Evolutionary conservation across 1,140 invertebrate genomes (phyloP), one percentile per base, ranked within the genome.

Genomic region (Chionoecetes opilio): DNA sequence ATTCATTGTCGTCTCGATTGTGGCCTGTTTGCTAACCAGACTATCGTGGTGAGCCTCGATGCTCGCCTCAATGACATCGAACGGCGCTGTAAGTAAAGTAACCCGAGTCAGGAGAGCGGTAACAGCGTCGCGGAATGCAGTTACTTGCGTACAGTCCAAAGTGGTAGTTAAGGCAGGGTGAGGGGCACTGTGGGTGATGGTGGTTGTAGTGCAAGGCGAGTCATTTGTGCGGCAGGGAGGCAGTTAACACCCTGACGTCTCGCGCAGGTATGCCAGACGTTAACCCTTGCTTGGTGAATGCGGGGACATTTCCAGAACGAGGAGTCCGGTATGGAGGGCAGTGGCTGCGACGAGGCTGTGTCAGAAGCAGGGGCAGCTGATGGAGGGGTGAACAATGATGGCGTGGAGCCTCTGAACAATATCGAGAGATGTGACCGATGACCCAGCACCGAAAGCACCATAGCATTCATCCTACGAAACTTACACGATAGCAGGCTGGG

Each of bases 271-370:
- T 91, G 89, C 41, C 41, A 91, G 5, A 91, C 41, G n/a, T 53
- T 91, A 14, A 91, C 37, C 31, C 41, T 21, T 63, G 21, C 0
- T 63, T 91, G 34, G 26, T 91, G 91, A 92, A 63, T 41, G 5
- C 38, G 91, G 29, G 91, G 82, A 26, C 91, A 92, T 92, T 92
- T 82, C 91, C 91, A 82, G 0, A 53, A 75, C 17, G 91, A 92
- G 82, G 91, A 14, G 31, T 92, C 90, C 29, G 53, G 32, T 75
- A 31, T 3, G 3, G 32, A 26, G 14, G 32, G 35, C 2, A 5
- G 63, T n/a, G 63, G 31, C 38, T 75, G 34, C 2, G 2, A 34
- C n/a, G 91, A 85, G 17, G 91, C 29, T 3, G 63, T 17, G 35
- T 21, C 35, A 92, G 41, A 63, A 35, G 75, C 31, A 82, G 82